phyloP scores from a whole-genome alignment of 2,888 invertebrate species.

The Scaptomyza reducta region DNA sequence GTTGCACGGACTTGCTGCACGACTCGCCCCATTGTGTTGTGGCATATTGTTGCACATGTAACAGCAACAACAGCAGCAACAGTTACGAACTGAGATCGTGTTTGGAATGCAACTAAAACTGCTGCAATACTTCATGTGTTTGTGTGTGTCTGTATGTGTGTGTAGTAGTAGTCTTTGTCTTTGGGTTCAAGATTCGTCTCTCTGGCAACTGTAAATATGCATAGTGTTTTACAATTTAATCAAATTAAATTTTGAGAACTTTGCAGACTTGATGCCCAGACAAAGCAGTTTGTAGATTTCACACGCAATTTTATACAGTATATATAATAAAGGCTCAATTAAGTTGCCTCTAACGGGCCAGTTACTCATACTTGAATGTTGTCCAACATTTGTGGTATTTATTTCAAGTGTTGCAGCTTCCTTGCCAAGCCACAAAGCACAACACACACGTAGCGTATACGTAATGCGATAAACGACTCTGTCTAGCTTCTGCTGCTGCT shows the following conservation, averaged over 20 bases:
- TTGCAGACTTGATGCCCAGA: conserved; percentile 36
- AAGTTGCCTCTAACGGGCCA: conserved; percentile 38
- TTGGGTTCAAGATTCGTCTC: conserved; percentile 29
- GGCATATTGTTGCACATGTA: conserved; percentile 74
- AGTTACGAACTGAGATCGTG: conserved; percentile 36
- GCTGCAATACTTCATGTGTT: not conserved
- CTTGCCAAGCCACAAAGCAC: conserved; percentile 7
- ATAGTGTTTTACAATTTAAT: conserved; percentile 67
- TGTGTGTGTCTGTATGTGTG: conserved; percentile 4
- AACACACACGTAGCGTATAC: conserved; percentile 47
- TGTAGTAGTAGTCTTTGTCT: conserved; percentile 8
- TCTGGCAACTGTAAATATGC: conserved; percentile 50
- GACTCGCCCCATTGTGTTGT: conserved; percentile 77
- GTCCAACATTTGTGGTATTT: conserved; percentile 20
- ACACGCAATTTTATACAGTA: conserved; percentile 11
- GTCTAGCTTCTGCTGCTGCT: conserved; percentile 33
- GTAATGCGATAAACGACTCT: conserved; percentile 64
- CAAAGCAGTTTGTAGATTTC: conserved; percentile 25
- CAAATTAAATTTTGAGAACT: conserved; percentile 72
- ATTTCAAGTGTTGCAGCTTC: conserved; percentile 3
- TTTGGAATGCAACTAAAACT: conserved; percentile 34
- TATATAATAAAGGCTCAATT: conserved; percentile 47
- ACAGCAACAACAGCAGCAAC: conserved; percentile 21
- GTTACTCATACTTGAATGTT: conserved; percentile 19
- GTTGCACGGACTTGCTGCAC: conserved; percentile 76